A percentile compares a stretch with the other conserved stretches of the same genome.
Evolutionary conservation across 2,113 vertebrate species (phyloP).

Genomic region (Bubo bubo): DNA sequence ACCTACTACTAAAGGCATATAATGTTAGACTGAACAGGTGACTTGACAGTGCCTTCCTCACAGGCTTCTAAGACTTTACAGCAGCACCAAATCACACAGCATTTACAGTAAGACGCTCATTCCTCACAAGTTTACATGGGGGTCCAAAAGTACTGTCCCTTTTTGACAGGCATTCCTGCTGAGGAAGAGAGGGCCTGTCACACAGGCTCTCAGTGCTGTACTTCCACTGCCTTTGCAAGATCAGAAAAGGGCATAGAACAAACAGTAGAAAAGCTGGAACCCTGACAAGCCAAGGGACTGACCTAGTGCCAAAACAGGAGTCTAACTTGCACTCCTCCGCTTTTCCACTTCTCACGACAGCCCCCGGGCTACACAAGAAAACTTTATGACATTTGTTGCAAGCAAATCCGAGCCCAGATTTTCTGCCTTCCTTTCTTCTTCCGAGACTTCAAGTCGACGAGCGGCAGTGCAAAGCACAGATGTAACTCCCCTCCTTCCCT

Average conservation of each 20-base stretch:
- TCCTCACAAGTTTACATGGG: accelerated
- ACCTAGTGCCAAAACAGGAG: accelerated
- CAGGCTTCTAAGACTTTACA: not conserved
- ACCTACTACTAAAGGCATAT: accelerated
- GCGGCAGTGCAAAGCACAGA: accelerated
- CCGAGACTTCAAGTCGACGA: not conserved
- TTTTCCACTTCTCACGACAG: accelerated
- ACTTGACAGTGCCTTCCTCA: accelerated
- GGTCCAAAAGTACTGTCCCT: accelerated
- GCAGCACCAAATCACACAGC: not conserved
- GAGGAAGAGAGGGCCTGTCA: accelerated
- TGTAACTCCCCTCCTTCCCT: accelerated
- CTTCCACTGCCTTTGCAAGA: accelerated
- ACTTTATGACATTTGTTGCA: accelerated
- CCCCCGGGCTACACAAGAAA: not conserved
- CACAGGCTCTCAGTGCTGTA: accelerated
- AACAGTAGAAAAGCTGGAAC: no score
- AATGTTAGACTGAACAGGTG: accelerated
- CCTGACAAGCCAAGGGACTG: not conserved
- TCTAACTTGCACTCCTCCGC: accelerated
- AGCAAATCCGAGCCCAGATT: not conserved
- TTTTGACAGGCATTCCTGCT: accelerated
- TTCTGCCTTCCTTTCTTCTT: not conserved
- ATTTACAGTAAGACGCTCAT: accelerated
- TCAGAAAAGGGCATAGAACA: accelerated